Percentiles rank a stretch among this genome's conserved stretches.
Evolutionary conservation across 2,113 vertebrate genomes (phyloP).

Genomic region (Solea solea): DNA sequence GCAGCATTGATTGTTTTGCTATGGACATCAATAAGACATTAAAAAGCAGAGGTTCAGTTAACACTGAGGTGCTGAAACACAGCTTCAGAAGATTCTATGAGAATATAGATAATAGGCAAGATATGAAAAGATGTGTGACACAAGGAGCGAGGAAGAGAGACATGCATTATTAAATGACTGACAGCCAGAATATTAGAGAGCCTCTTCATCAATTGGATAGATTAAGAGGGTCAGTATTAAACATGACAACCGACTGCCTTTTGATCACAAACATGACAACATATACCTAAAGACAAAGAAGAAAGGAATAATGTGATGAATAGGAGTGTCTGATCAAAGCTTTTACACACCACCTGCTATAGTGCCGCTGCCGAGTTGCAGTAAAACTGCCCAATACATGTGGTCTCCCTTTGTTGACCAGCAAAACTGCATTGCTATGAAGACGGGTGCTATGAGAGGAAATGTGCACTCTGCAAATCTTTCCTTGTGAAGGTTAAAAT

Average conservation of each 20-base stretch:
- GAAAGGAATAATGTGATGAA: background rate
- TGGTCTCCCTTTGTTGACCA: slow-evolving; percentile 15
- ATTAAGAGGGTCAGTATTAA: background rate
- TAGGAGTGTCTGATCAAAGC: background rate
- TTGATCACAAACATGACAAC: slow-evolving; percentile 5
- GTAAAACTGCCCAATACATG: background rate
- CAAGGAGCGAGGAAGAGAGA: background rate
- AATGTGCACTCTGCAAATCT: slow-evolving; percentile 27
- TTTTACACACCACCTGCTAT: background rate
- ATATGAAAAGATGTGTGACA: background rate
- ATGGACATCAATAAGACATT: background rate
- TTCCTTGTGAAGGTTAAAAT: slow-evolving; percentile 17
- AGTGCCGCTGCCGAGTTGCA: background rate
- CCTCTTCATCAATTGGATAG: background rate
- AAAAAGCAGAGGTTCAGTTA: background rate
- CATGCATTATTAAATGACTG: slow-evolving; percentile 12
- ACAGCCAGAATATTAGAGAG: slow-evolving; percentile 37
- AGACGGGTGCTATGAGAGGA: slow-evolving; percentile 10
- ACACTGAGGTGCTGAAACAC: background rate
- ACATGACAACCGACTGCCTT: slow-evolving; percentile 3
- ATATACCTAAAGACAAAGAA: background rate
- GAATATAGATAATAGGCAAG: background rate
- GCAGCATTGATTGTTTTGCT: background rate
- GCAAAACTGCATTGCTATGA: background rate
- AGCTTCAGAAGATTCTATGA: background rate